These are phyloP conservation scores for Globia sparganii DNA, from an alignment of 2,888 invertebrate species.

Conservation along the genomic window DNA sequence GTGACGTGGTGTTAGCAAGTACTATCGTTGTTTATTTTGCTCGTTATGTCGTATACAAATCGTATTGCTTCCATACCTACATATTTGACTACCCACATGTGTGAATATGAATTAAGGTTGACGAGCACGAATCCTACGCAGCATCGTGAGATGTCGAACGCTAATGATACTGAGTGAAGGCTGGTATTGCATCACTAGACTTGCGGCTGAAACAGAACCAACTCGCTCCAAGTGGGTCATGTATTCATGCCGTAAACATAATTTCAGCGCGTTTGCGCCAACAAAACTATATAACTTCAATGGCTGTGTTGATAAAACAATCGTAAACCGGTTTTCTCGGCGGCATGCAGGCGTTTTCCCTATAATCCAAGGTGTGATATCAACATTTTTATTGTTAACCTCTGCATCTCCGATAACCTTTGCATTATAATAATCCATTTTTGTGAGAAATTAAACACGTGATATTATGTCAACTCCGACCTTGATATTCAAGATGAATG, in stretches of 20 bases:
- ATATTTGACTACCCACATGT: constrained; percentile 59
- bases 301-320: constrained; percentile 78
- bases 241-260: constrained; percentile 81
- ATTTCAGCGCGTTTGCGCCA: constrained; percentile 77
- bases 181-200: constrained; percentile 80
- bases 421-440: constrained; percentile 7
- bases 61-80: constrained; percentile 54
- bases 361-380: constrained; percentile 54
- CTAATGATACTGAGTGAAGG: constrained; percentile 72
- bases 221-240: constrained; percentile 86
- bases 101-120: constrained; percentile 66
- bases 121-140: constrained; percentile 69
- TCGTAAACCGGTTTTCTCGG: constrained; percentile 79
- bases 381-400: constrained; percentile 29
- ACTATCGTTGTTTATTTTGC: constrained; percentile 69
- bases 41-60: constrained; percentile 59
- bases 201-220: constrained; percentile 79
- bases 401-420: constrained; percentile 25
- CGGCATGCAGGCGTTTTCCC: constrained; percentile 60
- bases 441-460: constrained; percentile 20
- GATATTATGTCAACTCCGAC: constrained; percentile 5
- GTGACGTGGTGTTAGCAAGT: constrained; percentile 76
- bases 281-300: constrained; percentile 70
- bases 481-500: constrained; percentile 19
- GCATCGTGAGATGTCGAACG: constrained; percentile 70